Evolutionary conservation across 2,797 vertebrate genomes (phyloP).

Genomic region (Iguana delicatissima): DNA sequence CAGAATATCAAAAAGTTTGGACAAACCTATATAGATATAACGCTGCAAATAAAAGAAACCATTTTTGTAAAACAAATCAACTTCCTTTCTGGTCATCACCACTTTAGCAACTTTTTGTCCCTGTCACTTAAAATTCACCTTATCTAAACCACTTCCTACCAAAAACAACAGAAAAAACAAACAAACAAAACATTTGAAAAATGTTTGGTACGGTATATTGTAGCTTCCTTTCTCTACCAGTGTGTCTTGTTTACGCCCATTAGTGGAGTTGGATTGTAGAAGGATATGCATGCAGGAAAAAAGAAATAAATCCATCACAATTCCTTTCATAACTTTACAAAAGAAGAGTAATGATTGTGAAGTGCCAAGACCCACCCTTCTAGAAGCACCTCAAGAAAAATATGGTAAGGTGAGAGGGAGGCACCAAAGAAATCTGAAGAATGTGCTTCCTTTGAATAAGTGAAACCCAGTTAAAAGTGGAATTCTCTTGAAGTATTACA

Average conservation of each 20-base stretch:
- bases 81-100: background rate
- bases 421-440: background rate
- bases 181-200: background rate
- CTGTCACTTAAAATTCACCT: background rate
- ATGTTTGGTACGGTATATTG: background rate
- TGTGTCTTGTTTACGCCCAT: background rate
- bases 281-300: background rate
- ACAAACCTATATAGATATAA: background rate
- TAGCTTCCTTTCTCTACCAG: background rate
- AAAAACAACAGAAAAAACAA: no score
- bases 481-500: conserved; percentile 19
- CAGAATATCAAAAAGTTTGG: background rate
- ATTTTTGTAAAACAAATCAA: background rate
- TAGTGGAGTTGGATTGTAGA: background rate
- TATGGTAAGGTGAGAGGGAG: background rate
- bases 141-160: background rate
- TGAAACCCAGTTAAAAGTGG: conserved; percentile 5
- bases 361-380: background rate
- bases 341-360: background rate
- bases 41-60: background rate
- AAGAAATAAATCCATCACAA: background rate
- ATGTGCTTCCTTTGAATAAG: conserved; percentile 11
- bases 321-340: background rate
- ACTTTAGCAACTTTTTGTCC: background rate
- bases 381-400: background rate